Conservation (phyloP, 2,113 vertebrate species). For the Zosterops pallidus region DNA sequence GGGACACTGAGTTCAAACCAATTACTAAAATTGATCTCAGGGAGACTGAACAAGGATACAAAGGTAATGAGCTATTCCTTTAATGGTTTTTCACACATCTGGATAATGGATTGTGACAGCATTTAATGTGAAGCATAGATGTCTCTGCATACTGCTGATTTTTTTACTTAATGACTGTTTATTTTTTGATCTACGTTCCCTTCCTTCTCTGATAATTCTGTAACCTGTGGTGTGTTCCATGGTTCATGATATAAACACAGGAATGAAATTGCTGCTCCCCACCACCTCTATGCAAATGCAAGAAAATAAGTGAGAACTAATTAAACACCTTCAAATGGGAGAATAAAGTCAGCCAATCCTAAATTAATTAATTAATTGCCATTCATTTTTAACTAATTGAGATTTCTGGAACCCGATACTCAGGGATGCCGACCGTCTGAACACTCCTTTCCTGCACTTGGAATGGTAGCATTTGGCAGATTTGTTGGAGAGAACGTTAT, state of each 20-base stretch:
- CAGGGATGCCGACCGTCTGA: not conserved
- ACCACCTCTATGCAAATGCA: not conserved
- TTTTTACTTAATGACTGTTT: not conserved
- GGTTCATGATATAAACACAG: not conserved
- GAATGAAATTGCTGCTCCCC: not conserved
- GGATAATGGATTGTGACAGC: not conserved
- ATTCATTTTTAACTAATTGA: not conserved
- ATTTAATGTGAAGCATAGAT: not conserved
- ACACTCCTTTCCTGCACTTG: not conserved
- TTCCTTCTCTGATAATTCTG: not conserved
- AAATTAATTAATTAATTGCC: not conserved
- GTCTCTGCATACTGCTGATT: not conserved
- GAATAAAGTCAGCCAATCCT: not conserved
- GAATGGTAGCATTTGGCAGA: not conserved
- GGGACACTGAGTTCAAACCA: constrained; percentile 95
- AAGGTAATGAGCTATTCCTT: constrained; percentile 79
- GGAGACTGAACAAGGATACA: constrained; percentile 95
- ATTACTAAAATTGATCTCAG: constrained; percentile 98
- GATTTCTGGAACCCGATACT: not conserved
- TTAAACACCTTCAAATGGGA: not conserved
- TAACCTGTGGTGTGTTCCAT: not conserved
- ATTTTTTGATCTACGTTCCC: not conserved
- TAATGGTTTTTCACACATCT: not conserved
- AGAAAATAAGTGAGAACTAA: not conserved
- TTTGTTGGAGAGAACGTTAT: not conserved